A percentile compares a stretch with the other conserved stretches of the same genome.
Conservation (phyloP, 2,888 invertebrate genomes). For the Chromoteleia sp. region DNA sequence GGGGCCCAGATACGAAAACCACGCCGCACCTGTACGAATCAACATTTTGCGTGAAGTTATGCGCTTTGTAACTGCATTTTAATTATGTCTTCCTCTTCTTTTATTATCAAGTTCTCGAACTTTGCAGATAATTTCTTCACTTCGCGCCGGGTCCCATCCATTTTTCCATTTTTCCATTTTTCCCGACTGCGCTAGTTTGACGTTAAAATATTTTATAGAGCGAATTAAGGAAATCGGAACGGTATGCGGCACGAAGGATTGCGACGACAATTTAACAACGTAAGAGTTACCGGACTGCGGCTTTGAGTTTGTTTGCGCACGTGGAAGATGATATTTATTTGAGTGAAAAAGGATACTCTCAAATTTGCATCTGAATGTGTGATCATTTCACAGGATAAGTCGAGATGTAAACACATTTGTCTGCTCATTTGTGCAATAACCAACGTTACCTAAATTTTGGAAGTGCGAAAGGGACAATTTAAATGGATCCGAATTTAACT, state of each 20-base stretch:
- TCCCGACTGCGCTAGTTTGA: slow-evolving; percentile 25
- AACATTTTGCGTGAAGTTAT: slow-evolving; percentile 56
- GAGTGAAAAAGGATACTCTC: no score
- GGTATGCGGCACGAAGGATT: no score
- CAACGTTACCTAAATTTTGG: no score
- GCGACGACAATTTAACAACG: slow-evolving; percentile 18
- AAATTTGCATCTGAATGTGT: no score
- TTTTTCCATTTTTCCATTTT: slow-evolving; percentile 9
- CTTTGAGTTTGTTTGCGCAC: neutral
- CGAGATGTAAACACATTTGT: no score
- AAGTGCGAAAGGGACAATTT: no score
- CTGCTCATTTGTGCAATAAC: no score
- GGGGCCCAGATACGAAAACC: slow-evolving; percentile 33
- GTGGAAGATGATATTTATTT: no score
- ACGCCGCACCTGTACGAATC: slow-evolving; percentile 34
- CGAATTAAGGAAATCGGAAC: slow-evolving; percentile 30
- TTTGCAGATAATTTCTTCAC: slow-evolving; percentile 48
- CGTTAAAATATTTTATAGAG: slow-evolving; percentile 30
- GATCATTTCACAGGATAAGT: no score
- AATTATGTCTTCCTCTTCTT: slow-evolving; percentile 50
- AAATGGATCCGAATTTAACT: neutral
- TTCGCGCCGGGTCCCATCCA: slow-evolving; percentile 20
- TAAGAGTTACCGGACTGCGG: slow-evolving; percentile 1
- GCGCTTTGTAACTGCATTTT: slow-evolving; percentile 48
- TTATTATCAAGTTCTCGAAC: slow-evolving; percentile 47